phyloP scores from a whole-genome alignment of 2,888 invertebrate genomes.

The Noctua janthe region DNA sequence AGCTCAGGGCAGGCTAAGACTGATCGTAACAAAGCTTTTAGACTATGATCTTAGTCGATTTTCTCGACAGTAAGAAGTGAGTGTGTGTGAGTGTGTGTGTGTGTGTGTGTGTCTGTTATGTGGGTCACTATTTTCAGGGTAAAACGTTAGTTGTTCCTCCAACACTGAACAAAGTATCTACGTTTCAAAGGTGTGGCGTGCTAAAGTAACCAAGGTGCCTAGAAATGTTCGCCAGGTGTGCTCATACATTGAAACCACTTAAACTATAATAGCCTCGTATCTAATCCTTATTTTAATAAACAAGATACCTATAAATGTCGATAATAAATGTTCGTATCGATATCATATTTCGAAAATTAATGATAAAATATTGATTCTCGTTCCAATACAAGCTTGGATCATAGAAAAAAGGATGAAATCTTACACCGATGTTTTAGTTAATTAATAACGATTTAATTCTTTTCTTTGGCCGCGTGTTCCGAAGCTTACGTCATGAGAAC shows the following conservation, averaged over 20 bases:
- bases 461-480: slow-evolving; percentile 53
- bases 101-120: neutral
- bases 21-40: slow-evolving; percentile 5
- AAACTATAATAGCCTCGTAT: slow-evolving; percentile 50
- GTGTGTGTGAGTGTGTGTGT: no score
- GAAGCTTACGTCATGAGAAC: slow-evolving; percentile 67
- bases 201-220: slow-evolving; percentile 37
- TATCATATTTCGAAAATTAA: slow-evolving; percentile 65
- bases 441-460: slow-evolving; percentile 57
- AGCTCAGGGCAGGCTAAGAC: neutral
- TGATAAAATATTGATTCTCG: slow-evolving; percentile 59
- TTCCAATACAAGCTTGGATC: slow-evolving; percentile 49
- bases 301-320: slow-evolving; percentile 60
- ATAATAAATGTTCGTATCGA: slow-evolving; percentile 55
- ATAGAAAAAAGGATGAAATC: slow-evolving; percentile 60
- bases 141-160: neutral
- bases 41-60: neutral
- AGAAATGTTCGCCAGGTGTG: slow-evolving; percentile 50
- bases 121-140: neutral
- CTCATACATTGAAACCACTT: slow-evolving; percentile 49
- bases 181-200: slow-evolving; percentile 35
- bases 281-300: slow-evolving; percentile 60
- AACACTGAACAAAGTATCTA: slow-evolving; percentile 8
- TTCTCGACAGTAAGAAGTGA: neutral
- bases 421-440: slow-evolving; percentile 58